Base-by-base conservation (phyloP, 2,888 invertebrate genomes). In the Pristionchus exspectatus region DNA sequence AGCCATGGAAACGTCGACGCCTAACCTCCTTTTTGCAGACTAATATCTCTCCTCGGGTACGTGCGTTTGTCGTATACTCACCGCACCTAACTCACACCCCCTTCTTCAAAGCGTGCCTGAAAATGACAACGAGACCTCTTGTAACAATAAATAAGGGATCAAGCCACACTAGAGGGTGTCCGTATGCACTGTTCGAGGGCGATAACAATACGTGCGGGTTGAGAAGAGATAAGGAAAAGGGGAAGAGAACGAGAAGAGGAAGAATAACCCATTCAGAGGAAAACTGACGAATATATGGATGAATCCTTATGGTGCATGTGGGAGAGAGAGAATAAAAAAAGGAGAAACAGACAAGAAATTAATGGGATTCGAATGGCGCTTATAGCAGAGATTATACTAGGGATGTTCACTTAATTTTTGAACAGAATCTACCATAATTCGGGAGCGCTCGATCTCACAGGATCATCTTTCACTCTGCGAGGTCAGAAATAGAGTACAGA, bases 401-500 rank as follows among this genome's bases (percentile, higher is more conserved):
- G 10, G 24, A 63, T 63, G 10, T n/a, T 63, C 24, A n/a, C 10
- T 5, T n/a, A 72, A 72, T 72, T 72, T 72, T 14, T 72, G 69
- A 3, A 50, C 9, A 50, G 44, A 50, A 50, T 50, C 33, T 38
- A 38, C 38, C 5, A 66, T 7, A 33, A 72, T 16, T 27, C 16
- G 30, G 69, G 2, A 33, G 69, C 14, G 69, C 18, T 72, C 14
- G 33, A 72, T 72, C 69, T 63, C 69, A 3, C 33, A 14, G 33
- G 30, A 72, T 72, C 69, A 72, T 30, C 69, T 72, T 72, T 72
- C 69, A 33, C 69, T 72, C 33, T 16, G 66, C 66, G 30, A 30
- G 69, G 69, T 72, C 69, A 30, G 18, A 24, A 44, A 77, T 10
- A 44, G 77, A 77, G 77, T 30, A 77, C 16, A 77, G 77, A 77